Conservation (phyloP, 2,113 vertebrate species). For the Coptodon bakossiorum region DNA sequence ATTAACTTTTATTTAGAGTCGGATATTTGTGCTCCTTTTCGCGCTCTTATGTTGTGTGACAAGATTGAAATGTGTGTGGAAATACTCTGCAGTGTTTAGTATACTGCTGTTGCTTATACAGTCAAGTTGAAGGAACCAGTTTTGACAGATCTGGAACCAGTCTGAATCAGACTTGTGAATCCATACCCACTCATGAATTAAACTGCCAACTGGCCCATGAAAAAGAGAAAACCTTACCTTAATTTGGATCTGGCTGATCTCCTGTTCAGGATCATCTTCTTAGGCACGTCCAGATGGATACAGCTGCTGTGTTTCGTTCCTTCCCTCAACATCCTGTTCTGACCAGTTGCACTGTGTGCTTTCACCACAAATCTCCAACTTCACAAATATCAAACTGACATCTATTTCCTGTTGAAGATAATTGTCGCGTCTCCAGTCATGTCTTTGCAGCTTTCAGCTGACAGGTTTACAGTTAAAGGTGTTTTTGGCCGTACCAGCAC, state of each 20-base stretch:
- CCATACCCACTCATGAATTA: accelerated
- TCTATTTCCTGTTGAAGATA: background rate
- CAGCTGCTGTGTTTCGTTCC: background rate
- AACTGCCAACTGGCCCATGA: background rate
- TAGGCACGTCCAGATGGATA: accelerated
- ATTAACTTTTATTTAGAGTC: background rate
- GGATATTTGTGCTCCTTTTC: background rate
- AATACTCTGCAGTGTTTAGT: background rate
- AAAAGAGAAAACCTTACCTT: background rate
- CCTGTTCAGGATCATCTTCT: background rate
- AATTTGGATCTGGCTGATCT: background rate
- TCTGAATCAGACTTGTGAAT: background rate
- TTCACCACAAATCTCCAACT: background rate
- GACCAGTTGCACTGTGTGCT: background rate
- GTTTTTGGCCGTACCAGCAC: accelerated
- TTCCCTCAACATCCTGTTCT: background rate
- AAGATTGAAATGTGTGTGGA: background rate
- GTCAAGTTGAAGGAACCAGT: background rate
- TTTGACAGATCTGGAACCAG: background rate
- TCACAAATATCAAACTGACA: background rate
- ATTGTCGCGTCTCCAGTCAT: background rate
- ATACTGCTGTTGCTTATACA: background rate
- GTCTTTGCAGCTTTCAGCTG: background rate
- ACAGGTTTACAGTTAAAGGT: background rate
- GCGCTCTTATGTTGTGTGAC: background rate